These are phyloP conservation scores for Biston betularia DNA, from an alignment of 2,888 invertebrate genomes.

Conservation along the genomic window DNA sequence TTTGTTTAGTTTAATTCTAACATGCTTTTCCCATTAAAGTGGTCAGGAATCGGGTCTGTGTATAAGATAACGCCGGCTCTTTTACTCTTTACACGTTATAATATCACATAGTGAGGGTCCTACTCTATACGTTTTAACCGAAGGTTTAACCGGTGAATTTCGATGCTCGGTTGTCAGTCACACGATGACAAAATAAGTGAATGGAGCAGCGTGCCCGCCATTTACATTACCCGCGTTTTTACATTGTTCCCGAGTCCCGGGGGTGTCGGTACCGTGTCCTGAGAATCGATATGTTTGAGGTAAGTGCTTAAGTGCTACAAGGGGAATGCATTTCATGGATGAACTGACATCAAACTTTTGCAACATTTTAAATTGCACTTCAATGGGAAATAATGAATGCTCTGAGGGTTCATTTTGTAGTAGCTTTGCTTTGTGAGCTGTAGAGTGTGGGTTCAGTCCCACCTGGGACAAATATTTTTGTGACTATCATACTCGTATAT, in stretches of 20 bases:
- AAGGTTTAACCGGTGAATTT: constrained; percentile 71
- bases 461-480: no score
- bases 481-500: no score
- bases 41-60: constrained; percentile 82
- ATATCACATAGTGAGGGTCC: constrained; percentile 77
- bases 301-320: constrained; percentile 84
- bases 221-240: constrained; percentile 75
- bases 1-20: constrained; percentile 87
- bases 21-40: constrained; percentile 87
- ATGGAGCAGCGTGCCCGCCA: constrained; percentile 62
- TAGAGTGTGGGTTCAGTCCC: no score
- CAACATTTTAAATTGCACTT: constrained; percentile 66
- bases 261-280: constrained; percentile 73
- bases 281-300: constrained; percentile 83
- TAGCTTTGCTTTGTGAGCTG: no score
- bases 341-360: constrained; percentile 57
- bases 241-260: constrained; percentile 78
- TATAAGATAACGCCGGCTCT: constrained; percentile 82
- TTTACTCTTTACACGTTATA: constrained; percentile 85
- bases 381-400: not conserved
- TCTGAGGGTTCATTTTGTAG: no score
- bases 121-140: constrained; percentile 70
- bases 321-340: constrained; percentile 78
- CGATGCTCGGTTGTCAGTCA: constrained; percentile 55
- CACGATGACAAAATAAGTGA: constrained; percentile 76